phyloP scores from a whole-genome alignment of 1,140 invertebrate species.

The Trypoxylus dichotomus region DNA sequence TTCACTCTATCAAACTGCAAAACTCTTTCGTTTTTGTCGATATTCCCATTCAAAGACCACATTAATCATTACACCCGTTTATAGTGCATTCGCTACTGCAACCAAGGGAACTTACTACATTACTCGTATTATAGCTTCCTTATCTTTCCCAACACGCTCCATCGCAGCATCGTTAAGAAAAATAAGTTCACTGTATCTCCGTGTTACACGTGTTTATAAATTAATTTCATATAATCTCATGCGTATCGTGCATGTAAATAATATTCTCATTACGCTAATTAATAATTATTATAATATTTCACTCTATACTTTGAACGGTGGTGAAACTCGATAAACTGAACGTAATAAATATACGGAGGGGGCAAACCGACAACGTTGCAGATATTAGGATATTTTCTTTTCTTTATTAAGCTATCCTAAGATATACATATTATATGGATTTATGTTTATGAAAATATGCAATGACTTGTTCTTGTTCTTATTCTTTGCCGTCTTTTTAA shows the following conservation, averaged over 20 bases:
- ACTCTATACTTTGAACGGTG: not conserved
- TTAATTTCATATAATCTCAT: not conserved
- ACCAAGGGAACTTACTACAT: constrained; percentile 38
- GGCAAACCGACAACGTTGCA: constrained; percentile 44
- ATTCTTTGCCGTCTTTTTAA: not conserved
- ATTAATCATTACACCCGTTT: constrained; percentile 9
- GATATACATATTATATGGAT: constrained; percentile 31
- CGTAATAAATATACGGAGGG: constrained; percentile 2
- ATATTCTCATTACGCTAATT: not conserved
- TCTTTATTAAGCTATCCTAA: constrained; percentile 40
- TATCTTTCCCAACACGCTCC: not conserved
- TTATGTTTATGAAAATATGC: constrained; percentile 40
- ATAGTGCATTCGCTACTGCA: constrained; percentile 46
- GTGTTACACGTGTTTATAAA: constrained; percentile 22
- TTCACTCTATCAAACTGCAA: too few relatives aligned
- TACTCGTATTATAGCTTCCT: not conserved
- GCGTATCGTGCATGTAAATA: too few relatives aligned
- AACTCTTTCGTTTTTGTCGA: too few relatives aligned
- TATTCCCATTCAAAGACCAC: not conserved
- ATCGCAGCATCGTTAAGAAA: not conserved
- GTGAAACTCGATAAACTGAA: not conserved
- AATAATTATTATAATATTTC: constrained; percentile 7
- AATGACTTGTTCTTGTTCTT: constrained; percentile 35
- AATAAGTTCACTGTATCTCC: not conserved
- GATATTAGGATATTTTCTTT: constrained; percentile 41